Evolutionary conservation across 2,113 vertebrate genomes (phyloP), one percentile per base, ranked within the genome.

Genomic region (Siphamia tubifer): DNA sequence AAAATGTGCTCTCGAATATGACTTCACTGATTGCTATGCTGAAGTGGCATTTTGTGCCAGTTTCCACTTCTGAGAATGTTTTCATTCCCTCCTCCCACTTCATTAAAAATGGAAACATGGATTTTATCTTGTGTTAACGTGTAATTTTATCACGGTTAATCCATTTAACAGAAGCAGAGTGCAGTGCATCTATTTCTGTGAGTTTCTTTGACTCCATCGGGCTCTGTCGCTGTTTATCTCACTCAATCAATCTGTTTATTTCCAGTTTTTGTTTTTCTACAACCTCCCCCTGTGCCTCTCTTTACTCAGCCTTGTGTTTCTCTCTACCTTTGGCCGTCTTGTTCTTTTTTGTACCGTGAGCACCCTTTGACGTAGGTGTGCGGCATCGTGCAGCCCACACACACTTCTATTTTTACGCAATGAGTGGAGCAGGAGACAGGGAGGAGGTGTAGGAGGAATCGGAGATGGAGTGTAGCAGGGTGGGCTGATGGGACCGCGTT

Each of bases 321-420:
- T 8, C 3, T 25, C 51, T 15, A 8, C 15, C 65, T 7, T 43
- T 0, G 8, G 35, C 24, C 66, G 65, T 71, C 55, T 51, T 66
- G n/a, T n/a, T n/a, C n/a, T 19, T 47, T 48, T 43, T 70, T 20
- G 20, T 73, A 57, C 75, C 73, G 65, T 53, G 69, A 73, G 77
- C 63, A 63, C 57, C 54, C 78, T 75, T 84, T 89, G 86, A 91
- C 75, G 85, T 87, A 83, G 77, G 79, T 65, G 60, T 87, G 69
- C n/a, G n/a, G n/a, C 78, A 58, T 24, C n/a, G 38, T 30, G 69
- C 60, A 74, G 72, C 84, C 78, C 75, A 78, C 85, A 81, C 87
- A 11, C 61, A 38, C 72, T 87, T 87, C 87, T 90, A 90, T 90
- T 89, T 88, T 87, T 88, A 92, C 48, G 66, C 84, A 87, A 82